phyloP scores from a whole-genome alignment of 2,888 invertebrate genomes.

The Tetheella fluctuosa region DNA sequence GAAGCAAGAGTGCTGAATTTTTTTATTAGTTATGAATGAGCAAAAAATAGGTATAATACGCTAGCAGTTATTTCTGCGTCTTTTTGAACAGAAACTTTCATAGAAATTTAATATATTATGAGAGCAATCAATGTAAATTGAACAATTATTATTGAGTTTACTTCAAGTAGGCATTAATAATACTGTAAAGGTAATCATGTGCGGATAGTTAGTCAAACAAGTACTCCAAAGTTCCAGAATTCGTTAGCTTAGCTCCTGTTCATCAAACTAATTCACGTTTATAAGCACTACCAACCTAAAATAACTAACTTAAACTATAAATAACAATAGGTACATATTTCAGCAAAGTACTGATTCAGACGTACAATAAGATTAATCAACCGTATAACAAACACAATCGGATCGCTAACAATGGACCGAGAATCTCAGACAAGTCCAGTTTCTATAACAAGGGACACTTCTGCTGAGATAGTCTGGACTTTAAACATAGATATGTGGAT shows the following conservation, averaged over 20 bases:
- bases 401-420: not conserved
- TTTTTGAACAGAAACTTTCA: no score
- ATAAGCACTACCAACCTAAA: not conserved
- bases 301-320: slow-evolving; percentile 4
- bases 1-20: not conserved
- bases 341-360: not conserved
- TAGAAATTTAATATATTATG: not conserved
- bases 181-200: not conserved
- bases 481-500: not conserved
- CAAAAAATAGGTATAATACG: not conserved
- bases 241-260: not conserved
- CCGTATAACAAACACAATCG: slow-evolving; percentile 3
- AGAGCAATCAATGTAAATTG: not conserved
- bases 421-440: not conserved
- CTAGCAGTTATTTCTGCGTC: not conserved
- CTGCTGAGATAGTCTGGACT: slow-evolving; percentile 4
- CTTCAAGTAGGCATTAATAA: not conserved
- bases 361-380: slow-evolving; percentile 6
- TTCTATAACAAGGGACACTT: slow-evolving; percentile 9
- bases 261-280: not conserved
- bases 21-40: not conserved
- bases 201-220: not conserved
- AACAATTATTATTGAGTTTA: not conserved
- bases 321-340: not conserved
- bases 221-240: not conserved